Conservation (phyloP, 1,140 invertebrate species). For the Eupeodes corollae region DNA sequence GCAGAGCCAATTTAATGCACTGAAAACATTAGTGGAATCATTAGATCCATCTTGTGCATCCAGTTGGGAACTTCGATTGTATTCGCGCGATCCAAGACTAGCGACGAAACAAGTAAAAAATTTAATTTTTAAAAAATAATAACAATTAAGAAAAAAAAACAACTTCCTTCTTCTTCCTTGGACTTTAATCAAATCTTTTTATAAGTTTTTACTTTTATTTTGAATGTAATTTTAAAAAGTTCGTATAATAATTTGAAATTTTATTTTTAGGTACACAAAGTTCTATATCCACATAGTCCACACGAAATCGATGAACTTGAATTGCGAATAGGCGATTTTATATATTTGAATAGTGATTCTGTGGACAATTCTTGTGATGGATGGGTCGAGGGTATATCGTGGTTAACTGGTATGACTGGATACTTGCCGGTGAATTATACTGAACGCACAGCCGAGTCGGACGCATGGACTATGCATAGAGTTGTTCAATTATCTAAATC, state of each 20-base stretch:
- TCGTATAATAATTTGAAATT: neutral
- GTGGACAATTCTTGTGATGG: conserved; percentile 63
- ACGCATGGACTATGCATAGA: conserved; percentile 79
- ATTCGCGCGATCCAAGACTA: conserved; percentile 67
- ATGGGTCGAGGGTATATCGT: conserved; percentile 79
- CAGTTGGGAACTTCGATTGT: conserved; percentile 76
- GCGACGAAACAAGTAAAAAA: conserved; percentile 59
- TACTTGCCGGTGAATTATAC: conserved; percentile 72
- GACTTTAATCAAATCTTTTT: no score
- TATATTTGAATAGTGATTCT: conserved; percentile 66
- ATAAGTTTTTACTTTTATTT: no score
- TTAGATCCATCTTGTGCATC: conserved; percentile 51
- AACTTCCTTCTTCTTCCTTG: no score
- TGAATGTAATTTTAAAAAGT: neutral
- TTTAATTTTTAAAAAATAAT: conserved; percentile 26
- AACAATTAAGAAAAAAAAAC: neutral
- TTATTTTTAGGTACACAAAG: conserved; percentile 56
- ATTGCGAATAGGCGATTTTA: conserved; percentile 71
- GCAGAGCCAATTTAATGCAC: conserved; percentile 51
- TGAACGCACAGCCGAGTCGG: conserved; percentile 70
- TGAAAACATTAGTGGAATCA: conserved; percentile 61
- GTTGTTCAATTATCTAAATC: conserved; percentile 45
- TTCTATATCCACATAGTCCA: conserved; percentile 65
- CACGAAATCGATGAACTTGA: conserved; percentile 73
- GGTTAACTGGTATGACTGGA: conserved; percentile 70